Evolutionary conservation across 2,888 invertebrate species (phyloP).

Genomic region (Acheta domesticus): DNA sequence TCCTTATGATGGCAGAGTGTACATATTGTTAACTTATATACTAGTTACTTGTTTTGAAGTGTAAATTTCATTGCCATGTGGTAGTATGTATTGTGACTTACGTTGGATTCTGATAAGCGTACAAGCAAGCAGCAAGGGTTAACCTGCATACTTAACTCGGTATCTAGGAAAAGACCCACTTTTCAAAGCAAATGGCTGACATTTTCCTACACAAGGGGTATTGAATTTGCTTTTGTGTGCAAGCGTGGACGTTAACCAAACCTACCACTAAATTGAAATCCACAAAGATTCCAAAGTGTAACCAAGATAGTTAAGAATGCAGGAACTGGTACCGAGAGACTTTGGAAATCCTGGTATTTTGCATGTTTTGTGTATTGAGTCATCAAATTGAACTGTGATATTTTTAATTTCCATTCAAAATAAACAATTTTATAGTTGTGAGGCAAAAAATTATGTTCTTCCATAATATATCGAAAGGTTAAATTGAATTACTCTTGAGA

Average conservation of each 20-base stretch:
- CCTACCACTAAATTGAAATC: constrained; percentile 2
- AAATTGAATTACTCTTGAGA: no score
- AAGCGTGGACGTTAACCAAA: background rate
- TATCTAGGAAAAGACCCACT: background rate
- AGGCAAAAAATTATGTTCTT: no score
- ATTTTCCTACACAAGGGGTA: background rate
- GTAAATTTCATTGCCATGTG: constrained; percentile 18
- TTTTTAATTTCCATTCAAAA: background rate
- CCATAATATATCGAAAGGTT: no score
- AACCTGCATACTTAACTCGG: background rate
- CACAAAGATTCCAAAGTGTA: constrained; percentile 9
- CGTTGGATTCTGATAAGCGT: background rate
- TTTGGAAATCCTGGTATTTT: background rate
- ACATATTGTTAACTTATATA: constrained; percentile 18
- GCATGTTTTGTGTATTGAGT: background rate
- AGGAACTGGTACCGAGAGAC: background rate
- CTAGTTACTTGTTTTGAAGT: constrained; percentile 18
- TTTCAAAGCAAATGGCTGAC: background rate
- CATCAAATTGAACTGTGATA: constrained; percentile 1
- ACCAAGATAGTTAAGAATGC: background rate
- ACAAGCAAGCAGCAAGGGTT: background rate
- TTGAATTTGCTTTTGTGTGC: background rate
- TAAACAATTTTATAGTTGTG: background rate
- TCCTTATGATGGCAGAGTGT: background rate
- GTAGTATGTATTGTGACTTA: constrained; percentile 11